These are phyloP conservation scores for Elgaria multicarinata DNA, from an alignment of 2,113 vertebrate species.

Conservation along the genomic window DNA sequence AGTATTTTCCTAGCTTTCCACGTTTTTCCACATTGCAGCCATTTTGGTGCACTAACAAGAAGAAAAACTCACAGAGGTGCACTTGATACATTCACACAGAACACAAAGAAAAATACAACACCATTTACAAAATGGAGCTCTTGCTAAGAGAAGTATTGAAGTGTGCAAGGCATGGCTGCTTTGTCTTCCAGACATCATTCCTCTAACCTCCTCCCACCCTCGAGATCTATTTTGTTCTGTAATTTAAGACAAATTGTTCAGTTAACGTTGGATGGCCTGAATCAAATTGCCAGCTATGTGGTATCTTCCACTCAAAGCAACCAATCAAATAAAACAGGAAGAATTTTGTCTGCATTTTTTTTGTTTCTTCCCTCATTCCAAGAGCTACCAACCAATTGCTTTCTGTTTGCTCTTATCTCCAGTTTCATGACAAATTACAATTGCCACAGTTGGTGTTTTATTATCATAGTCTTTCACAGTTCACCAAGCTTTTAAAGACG, in stretches of 20 bases:
- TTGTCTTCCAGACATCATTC: slow-evolving; percentile 3
- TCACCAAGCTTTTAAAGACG: not conserved
- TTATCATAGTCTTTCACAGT: not conserved
- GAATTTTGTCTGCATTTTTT: not conserved
- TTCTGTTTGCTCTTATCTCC: not conserved
- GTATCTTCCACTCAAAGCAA: not conserved
- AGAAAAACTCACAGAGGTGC: slow-evolving; percentile 59
- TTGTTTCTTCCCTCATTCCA: slow-evolving; percentile 15
- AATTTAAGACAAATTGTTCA: not conserved
- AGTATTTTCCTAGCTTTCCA: not conserved
- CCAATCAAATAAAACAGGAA: not conserved
- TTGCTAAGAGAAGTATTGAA: slow-evolving; percentile 21
- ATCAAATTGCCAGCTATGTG: not conserved
- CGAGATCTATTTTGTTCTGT: not conserved
- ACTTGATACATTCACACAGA: slow-evolving; percentile 66
- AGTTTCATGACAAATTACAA: slow-evolving; percentile 16
- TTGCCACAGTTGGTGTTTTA: slow-evolving; percentile 11
- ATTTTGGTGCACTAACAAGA: not conserved
- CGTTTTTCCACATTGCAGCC: not conserved
- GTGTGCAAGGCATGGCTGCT: slow-evolving; percentile 47
- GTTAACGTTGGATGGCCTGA: not conserved
- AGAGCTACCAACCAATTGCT: slow-evolving; percentile 4
- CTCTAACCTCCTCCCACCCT: slow-evolving; percentile 11
- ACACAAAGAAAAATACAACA: slow-evolving; percentile 64
- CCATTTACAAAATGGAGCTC: slow-evolving; percentile 46